These are phyloP conservation scores for Chymomyza caudatula DNA, from an alignment of 2,888 invertebrate genomes.

Conservation along the genomic window DNA sequence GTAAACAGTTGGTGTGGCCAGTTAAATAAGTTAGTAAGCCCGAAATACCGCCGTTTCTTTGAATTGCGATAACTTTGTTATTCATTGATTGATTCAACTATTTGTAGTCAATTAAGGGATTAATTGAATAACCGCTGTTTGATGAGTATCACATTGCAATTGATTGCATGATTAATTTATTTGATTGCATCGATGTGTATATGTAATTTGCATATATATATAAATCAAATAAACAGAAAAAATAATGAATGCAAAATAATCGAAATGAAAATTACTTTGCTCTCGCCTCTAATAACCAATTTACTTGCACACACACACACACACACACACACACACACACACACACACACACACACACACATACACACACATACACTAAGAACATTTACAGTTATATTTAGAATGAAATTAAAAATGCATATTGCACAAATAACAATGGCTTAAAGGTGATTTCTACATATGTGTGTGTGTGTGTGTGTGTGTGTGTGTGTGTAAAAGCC, in stretches of 20 bases:
- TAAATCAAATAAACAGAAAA: not conserved
- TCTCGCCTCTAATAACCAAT: too few species aligned
- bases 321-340: not conserved
- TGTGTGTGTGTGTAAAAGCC: not conserved
- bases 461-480: too few species aligned
- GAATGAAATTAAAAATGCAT: not conserved
- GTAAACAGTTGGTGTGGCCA: too few species aligned
- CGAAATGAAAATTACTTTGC: not conserved
- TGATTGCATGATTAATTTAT: slow-evolving; percentile 6
- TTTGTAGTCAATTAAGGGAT: too few species aligned
- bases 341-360: not conserved
- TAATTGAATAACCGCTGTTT: too few species aligned
- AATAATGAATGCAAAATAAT: not conserved
- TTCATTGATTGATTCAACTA: too few species aligned
- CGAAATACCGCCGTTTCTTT: too few species aligned
- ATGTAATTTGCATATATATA: slow-evolving; percentile 4
- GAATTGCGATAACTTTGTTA: too few species aligned
- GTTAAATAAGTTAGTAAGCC: too few species aligned
- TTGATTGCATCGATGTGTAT: slow-evolving; percentile 15
- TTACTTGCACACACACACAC: not conserved
- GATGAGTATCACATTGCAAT: not conserved
- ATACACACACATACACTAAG: not conserved
- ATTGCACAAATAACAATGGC: not conserved
- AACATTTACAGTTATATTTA: too few species aligned
- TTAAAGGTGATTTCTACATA: not conserved